Base-by-base conservation (phyloP, 2,113 vertebrate species). In the Channa maculata region DNA sequence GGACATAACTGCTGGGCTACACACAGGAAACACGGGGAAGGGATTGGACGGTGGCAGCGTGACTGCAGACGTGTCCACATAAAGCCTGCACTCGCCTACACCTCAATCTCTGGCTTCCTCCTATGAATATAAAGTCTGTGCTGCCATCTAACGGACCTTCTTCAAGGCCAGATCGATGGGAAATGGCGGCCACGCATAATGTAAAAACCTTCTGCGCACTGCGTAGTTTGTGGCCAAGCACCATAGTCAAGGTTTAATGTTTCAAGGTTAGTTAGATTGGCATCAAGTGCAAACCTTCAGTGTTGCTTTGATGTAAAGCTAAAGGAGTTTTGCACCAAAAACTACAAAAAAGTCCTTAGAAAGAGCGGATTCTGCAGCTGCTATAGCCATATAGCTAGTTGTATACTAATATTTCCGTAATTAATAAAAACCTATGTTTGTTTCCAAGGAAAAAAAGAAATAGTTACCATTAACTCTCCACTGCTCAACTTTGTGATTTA, bases 81-180 rank as follows among this genome's bases (percentile, higher is more conserved):
- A 48, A 68, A 59, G 71, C 67, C 43, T 7, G 15, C 53, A 2
- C 54, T 71, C 74, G 50, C 49, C 73, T 64, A 15, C 70, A 57
- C 64, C 52, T 51, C 61, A 0, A 37, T 73, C 39, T 78, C 11
- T 65, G 14, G 62, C 68, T 75, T 59, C 43, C 82, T 70, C 37
- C 65, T 34, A 4, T 80, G 84, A 87, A 89, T 86, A 83, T 62
- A 55, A 90, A 90, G 65, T 80, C 73, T 0, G 8, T 38, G 49
- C 54, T 1, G 0, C 49, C 6, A 33, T 60, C 66, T 62, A 66
- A 85, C 48, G 62, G 52, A 72, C 65, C 34, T 57, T 3, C 24
- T 43, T 63, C 91, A 88, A 89, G 86, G 88, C 76, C 49, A 10
- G 73, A 91, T 88, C 86, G 76, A 92, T 89, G 67, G 65, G 55